Evolutionary conservation across 2,888 invertebrate species (phyloP).

Genomic region (Pantelozetes paolii): DNA sequence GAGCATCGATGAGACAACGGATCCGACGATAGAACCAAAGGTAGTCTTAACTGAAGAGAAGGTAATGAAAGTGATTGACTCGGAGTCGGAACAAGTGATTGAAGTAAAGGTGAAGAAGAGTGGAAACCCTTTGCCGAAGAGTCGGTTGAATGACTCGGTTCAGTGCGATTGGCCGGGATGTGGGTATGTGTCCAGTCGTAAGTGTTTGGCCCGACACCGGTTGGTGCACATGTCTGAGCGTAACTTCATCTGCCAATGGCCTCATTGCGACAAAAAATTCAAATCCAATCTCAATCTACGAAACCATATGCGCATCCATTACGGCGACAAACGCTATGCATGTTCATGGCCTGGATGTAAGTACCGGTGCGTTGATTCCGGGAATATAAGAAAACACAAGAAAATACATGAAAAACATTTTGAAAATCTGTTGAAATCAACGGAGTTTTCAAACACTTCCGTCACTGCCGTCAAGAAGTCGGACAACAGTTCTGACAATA

Average conservation of each 20-base stretch:
- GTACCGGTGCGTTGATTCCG: constrained; percentile 14
- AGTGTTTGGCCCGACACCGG: neutral
- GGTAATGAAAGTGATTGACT: too few relatives aligned
- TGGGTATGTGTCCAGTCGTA: neutral
- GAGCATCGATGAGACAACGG: too few relatives aligned
- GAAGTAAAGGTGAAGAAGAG: too few relatives aligned
- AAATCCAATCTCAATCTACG: neutral
- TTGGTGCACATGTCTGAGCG: neutral
- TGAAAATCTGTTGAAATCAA: neutral
- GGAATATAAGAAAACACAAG: constrained; percentile 7
- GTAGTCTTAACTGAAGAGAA: too few relatives aligned
- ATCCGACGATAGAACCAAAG: too few relatives aligned
- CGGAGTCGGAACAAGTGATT: too few relatives aligned
- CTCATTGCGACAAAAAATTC: neutral
- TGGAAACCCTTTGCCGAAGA: neutral
- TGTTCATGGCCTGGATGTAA: constrained; percentile 10
- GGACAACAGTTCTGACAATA: neutral
- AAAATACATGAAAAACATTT: constrained; percentile 7
- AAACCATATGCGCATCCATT: neutral
- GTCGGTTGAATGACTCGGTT: neutral
- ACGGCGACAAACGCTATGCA: neutral
- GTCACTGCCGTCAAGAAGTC: neutral
- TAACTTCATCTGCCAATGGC: neutral
- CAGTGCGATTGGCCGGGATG: constrained; percentile 7
- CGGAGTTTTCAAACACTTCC: neutral